Evolutionary conservation across 2,113 vertebrate species (phyloP).

Genomic region (Alexandromys fortis): DNA sequence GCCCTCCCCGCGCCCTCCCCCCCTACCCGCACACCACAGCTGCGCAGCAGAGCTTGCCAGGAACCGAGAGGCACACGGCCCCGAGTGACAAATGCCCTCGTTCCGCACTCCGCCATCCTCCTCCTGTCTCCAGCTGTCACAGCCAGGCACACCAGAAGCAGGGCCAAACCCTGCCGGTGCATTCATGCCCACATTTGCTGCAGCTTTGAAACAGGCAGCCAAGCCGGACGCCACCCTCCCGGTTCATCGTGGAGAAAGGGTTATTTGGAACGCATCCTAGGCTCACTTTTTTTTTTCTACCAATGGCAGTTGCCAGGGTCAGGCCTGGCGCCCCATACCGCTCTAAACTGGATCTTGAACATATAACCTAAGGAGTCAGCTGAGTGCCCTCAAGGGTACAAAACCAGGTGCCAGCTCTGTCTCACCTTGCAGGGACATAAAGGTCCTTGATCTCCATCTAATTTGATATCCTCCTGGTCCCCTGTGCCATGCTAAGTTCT

Average conservation of each 20-base stretch:
- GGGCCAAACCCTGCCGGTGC: not conserved
- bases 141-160: conserved; percentile 26
- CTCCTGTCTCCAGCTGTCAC: conserved; percentile 49
- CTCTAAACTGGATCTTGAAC: not conserved
- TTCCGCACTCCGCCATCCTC: not conserved
- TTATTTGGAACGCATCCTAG: not conserved
- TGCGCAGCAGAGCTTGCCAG: conserved; percentile 50
- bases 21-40: not conserved
- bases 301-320: conserved; percentile 37
- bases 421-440: not conserved
- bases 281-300: not conserved
- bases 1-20: conserved; percentile 19
- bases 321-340: not conserved
- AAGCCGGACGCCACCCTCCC: not conserved
- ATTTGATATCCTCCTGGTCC: not conserved
- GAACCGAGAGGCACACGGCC: conserved; percentile 17
- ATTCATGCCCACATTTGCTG: conserved; percentile 2
- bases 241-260: not conserved
- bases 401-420: not conserved
- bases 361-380: not conserved
- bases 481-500: not conserved
- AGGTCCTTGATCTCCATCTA: not conserved
- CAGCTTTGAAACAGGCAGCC: conserved; percentile 25
- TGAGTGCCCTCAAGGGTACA: not conserved
- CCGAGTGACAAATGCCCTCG: conserved; percentile 36